These are phyloP conservation scores for Aurelia coerulea DNA, from an alignment of 30 jellyfish, hydroid and myxozoan genomes.

Conservation along the genomic window DNA sequence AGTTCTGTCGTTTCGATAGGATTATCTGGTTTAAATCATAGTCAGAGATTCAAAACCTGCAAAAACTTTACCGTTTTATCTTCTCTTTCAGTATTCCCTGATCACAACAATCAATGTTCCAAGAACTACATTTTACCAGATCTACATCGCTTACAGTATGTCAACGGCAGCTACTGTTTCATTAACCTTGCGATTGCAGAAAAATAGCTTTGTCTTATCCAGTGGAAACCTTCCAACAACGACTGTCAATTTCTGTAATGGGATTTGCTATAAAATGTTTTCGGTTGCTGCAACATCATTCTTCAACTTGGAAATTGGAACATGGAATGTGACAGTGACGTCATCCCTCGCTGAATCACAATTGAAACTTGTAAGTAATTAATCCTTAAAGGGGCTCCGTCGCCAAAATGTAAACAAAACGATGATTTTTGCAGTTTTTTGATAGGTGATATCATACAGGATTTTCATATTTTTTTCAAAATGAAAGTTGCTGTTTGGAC, in stretches of 20 bases:
- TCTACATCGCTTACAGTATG: conserved; percentile 72
- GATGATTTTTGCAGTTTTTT: too few relatives aligned
- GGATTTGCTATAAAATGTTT: conserved; percentile 61
- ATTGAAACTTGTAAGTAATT: conserved; percentile 46
- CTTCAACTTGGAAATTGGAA: conserved; percentile 45
- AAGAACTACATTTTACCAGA: conserved; percentile 58
- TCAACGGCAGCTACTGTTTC: conserved; percentile 8
- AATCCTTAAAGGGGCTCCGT: too few relatives aligned
- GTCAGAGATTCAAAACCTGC: too few relatives aligned
- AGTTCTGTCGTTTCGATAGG: too few relatives aligned
- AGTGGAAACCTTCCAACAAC: conserved; percentile 61
- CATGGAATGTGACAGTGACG: conserved; percentile 53
- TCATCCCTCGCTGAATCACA: conserved; percentile 24
- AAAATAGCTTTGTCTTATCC: conserved; percentile 28
- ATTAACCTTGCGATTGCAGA: conserved; percentile 64
- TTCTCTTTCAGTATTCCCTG: conserved; percentile 32
- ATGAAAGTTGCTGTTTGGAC: too few relatives aligned
- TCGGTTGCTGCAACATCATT: conserved; percentile 8
- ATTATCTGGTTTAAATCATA: too few relatives aligned
- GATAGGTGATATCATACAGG: too few relatives aligned
- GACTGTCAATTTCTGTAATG: conserved; percentile 18
- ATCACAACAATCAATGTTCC: conserved; percentile 75
- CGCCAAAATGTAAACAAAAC: too few relatives aligned
- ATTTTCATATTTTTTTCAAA: too few relatives aligned
- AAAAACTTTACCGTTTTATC: not conserved